Conservation (phyloP, 2,888 invertebrate species). For the Linnaemya vulpina region DNA sequence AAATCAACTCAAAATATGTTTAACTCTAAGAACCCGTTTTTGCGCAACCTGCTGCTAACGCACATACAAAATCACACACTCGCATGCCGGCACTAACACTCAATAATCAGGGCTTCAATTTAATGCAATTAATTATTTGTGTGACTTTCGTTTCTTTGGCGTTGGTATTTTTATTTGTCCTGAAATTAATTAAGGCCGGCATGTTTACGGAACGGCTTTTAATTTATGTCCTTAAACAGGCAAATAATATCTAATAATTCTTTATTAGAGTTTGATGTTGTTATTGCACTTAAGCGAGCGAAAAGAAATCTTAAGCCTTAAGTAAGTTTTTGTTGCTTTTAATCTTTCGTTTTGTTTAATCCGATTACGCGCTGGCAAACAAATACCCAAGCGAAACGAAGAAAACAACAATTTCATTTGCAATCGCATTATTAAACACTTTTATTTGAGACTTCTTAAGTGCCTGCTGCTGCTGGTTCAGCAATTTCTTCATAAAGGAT, state of each 20-base stretch:
- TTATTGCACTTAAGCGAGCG: background rate
- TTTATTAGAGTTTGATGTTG: slow-evolving; percentile 41
- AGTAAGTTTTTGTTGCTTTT: slow-evolving; percentile 46
- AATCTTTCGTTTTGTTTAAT: slow-evolving; percentile 55
- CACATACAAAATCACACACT: background rate
- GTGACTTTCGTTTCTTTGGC: background rate
- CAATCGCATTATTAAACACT: slow-evolving; percentile 63
- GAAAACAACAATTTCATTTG: slow-evolving; percentile 35
- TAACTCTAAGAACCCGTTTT: too few species aligned
- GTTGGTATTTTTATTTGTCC: slow-evolving; percentile 10
- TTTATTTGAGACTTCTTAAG: slow-evolving; percentile 34
- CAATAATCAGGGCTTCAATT: slow-evolving; percentile 2
- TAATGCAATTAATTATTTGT: slow-evolving; percentile 33
- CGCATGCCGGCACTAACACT: background rate
- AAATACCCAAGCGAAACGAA: background rate
- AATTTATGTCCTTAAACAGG: slow-evolving; percentile 13
- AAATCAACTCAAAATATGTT: too few species aligned
- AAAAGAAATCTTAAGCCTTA: slow-evolving; percentile 40
- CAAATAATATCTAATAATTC: slow-evolving; percentile 36
- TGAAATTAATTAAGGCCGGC: slow-evolving; percentile 38
- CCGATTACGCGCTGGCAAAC: slow-evolving; percentile 40
- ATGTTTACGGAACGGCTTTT: background rate
- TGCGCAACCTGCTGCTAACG: background rate
- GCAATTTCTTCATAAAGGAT: slow-evolving; percentile 6
- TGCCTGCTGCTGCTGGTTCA: background rate